Evolutionary conservation across 2,888 invertebrate species (phyloP).

Genomic region (Dasysyrphus albostriatus): DNA sequence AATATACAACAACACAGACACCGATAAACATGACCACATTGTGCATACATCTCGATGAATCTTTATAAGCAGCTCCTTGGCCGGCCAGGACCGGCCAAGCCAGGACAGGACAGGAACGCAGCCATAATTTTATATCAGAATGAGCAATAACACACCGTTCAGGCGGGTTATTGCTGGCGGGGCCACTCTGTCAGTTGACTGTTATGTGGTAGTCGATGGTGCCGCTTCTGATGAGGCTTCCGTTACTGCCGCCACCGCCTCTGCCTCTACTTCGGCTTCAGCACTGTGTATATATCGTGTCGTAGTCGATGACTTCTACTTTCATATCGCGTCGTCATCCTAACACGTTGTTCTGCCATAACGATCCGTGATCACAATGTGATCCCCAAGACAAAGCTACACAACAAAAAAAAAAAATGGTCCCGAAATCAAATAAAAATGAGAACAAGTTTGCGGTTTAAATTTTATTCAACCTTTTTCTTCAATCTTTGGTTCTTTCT

Average conservation of each 20-base stretch:
- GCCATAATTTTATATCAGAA: constrained; percentile 74
- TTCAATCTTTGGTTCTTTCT: constrained; percentile 29
- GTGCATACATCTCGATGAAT: constrained; percentile 37
- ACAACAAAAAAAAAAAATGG: constrained; percentile 17
- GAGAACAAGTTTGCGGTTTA: constrained; percentile 71
- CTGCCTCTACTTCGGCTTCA: neutral
- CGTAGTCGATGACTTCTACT: constrained; percentile 65
- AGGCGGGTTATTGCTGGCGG: constrained; percentile 71
- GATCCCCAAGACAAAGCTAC: constrained; percentile 60
- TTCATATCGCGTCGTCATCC: constrained; percentile 74
- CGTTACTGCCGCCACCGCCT: constrained; percentile 60
- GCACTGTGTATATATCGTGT: constrained; percentile 19
- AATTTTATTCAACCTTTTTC: constrained; percentile 45
- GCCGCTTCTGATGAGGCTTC: constrained; percentile 75
- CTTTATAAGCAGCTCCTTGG: constrained; percentile 8
- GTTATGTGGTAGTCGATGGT: constrained; percentile 73
- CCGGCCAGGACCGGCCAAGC: neutral
- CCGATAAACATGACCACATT: constrained; percentile 17
- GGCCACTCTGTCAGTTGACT: constrained; percentile 72
- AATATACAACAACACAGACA: constrained; percentile 38
- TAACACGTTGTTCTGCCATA: constrained; percentile 69
- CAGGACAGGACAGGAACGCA: constrained; percentile 30
- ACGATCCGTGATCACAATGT: constrained; percentile 71
- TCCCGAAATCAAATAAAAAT: constrained; percentile 72
- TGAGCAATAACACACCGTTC: constrained; percentile 74